phyloP scores from a whole-genome alignment of 2,113 vertebrate genomes.

The Rhinolophus sinicus region DNA sequence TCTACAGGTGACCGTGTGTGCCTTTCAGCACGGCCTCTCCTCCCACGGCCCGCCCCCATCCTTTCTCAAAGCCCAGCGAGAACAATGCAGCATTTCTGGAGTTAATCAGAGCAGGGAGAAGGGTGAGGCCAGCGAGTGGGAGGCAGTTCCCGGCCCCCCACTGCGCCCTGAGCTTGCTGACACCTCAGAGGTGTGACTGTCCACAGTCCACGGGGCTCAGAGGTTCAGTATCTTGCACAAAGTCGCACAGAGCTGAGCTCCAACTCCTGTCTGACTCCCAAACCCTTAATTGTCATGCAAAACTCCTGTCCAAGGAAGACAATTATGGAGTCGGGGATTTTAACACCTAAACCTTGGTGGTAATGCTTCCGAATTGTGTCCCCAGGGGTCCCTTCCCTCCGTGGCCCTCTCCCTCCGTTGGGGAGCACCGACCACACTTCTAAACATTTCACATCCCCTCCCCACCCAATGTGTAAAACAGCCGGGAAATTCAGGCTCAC shows the following conservation, averaged over 20 bases:
- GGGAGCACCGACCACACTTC: neutral
- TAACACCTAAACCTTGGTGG: neutral
- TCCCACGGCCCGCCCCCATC: neutral
- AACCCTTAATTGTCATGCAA: neutral
- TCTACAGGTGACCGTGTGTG: neutral
- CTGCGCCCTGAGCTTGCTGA: neutral
- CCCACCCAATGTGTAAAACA: neutral
- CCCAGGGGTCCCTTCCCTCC: neutral
- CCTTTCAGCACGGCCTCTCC: neutral
- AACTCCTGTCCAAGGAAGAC: neutral
- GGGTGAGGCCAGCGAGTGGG: too few species aligned
- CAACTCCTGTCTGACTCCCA: neutral
- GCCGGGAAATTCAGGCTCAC: too few species aligned
- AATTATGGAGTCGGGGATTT: neutral
- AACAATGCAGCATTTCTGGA: neutral
- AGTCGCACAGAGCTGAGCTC: neutral
- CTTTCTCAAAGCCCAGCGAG: neutral
- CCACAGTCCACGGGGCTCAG: neutral
- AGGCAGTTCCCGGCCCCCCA: neutral
- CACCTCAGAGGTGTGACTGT: accelerated
- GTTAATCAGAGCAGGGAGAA: neutral
- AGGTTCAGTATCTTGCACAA: neutral
- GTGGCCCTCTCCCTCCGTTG: too few species aligned
- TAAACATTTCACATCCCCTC: neutral
- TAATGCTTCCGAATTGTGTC: neutral